phyloP scores from a whole-genome alignment of 2,797 vertebrate genomes.

The Alauda arvensis region DNA sequence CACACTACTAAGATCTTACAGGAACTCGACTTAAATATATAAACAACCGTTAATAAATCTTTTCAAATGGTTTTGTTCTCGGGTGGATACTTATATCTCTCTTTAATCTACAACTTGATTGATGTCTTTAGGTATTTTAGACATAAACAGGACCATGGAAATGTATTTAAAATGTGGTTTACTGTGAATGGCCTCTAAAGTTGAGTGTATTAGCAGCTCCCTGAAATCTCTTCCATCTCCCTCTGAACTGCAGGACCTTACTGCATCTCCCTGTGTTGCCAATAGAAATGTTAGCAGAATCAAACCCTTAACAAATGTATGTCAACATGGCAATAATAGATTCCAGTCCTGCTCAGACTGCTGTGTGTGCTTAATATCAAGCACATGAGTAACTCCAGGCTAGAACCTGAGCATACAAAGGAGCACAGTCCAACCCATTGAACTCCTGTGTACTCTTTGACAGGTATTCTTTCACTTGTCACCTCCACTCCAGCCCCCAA shows the following conservation, averaged over 20 bases:
- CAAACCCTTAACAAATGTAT: conserved; percentile 52
- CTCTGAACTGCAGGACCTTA: background rate
- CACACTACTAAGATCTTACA: background rate
- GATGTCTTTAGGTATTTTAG: conserved; percentile 34
- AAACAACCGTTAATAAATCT: conserved; percentile 14
- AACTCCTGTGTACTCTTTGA: conserved; percentile 25
- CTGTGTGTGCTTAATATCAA: conserved; percentile 41
- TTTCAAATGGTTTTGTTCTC: conserved; percentile 16
- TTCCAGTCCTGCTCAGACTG: conserved; percentile 36
- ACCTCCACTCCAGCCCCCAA: background rate
- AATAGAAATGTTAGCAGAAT: conserved; percentile 31
- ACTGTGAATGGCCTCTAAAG: background rate
- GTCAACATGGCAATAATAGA: conserved; percentile 58
- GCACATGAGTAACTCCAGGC: conserved; percentile 64
- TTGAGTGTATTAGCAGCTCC: background rate
- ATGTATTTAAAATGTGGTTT: conserved; percentile 39
- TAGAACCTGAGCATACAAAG: conserved; percentile 64
- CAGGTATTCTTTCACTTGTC: conserved; percentile 44
- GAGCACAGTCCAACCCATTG: conserved; percentile 37
- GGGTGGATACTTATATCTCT: background rate
- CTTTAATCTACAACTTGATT: conserved; percentile 31
- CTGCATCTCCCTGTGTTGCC: conserved; percentile 2
- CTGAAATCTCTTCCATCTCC: conserved; percentile 19
- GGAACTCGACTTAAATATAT: background rate
- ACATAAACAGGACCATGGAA: conserved; percentile 34